A percentile compares a stretch with the other conserved stretches of the same genome.
phyloP scores from a whole-genome alignment of 2,888 invertebrate species.

The Cephalotes varians region DNA sequence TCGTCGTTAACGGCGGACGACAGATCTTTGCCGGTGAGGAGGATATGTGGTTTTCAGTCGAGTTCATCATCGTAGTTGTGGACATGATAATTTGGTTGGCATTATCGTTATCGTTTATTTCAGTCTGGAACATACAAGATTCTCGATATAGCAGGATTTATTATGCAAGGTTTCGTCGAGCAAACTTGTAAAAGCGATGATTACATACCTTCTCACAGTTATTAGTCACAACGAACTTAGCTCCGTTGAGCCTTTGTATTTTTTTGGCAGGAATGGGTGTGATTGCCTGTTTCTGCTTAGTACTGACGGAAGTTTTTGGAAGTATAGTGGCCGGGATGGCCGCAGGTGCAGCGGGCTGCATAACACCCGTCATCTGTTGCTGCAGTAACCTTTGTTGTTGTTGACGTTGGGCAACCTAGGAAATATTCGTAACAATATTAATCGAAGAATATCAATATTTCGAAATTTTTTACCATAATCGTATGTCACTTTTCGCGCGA shows the following conservation, averaged over 20 bases:
- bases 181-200: background rate
- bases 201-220: constrained; percentile 83
- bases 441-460: background rate
- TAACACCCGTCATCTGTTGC: constrained; percentile 84
- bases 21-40: constrained; percentile 75
- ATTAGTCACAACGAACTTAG: constrained; percentile 84
- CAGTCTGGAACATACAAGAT: constrained; percentile 76
- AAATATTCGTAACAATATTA: background rate
- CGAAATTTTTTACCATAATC: background rate
- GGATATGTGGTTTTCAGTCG: constrained; percentile 82
- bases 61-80: constrained; percentile 71
- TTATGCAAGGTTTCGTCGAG: background rate
- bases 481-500: background rate
- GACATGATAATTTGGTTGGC: constrained; percentile 78
- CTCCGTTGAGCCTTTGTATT: constrained; percentile 84
- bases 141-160: background rate
- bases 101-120: constrained; percentile 81
- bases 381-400: constrained; percentile 88
- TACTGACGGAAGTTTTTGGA: constrained; percentile 79
- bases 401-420: constrained; percentile 90
- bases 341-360: constrained; percentile 79
- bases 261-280: constrained; percentile 83
- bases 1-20: constrained; percentile 86
- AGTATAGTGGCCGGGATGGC: constrained; percentile 80
- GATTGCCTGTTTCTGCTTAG: constrained; percentile 83